These are phyloP conservation scores for Rostratula benghalensis DNA, from an alignment of 2,113 vertebrate species.

Conservation along the genomic window DNA sequence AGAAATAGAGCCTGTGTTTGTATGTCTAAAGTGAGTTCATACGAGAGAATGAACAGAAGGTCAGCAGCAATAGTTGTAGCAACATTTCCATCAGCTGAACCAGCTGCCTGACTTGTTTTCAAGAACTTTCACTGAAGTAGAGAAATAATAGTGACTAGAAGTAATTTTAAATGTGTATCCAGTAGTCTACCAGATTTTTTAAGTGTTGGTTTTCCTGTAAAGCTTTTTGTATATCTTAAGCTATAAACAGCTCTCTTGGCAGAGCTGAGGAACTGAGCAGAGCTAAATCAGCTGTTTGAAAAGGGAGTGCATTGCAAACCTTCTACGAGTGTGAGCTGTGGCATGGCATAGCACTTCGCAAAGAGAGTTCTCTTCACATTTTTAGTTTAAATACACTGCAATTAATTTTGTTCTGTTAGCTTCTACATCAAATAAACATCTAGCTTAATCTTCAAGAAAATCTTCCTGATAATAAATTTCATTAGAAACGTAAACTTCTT, in stretches of 20 bases:
- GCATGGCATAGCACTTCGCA: background rate
- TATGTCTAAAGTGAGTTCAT: background rate
- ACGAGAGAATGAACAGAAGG: background rate
- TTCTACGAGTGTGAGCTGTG: background rate
- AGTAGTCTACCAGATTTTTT: background rate
- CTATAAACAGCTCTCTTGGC: background rate
- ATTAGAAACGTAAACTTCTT: background rate
- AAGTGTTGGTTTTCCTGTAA: background rate
- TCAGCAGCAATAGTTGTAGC: background rate
- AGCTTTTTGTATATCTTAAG: background rate
- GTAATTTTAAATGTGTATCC: background rate
- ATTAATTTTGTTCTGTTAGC: background rate
- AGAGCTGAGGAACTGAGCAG: background rate
- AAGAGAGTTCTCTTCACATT: background rate
- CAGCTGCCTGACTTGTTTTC: background rate
- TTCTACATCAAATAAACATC: background rate
- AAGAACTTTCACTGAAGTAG: background rate
- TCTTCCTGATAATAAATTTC: background rate
- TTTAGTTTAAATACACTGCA: background rate
- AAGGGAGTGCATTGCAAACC: background rate
- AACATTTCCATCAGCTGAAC: background rate
- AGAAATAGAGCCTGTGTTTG: background rate
- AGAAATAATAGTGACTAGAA: background rate
- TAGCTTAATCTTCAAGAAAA: background rate
- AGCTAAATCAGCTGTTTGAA: background rate